Evolutionary conservation across 2,888 invertebrate genomes (phyloP).

Genomic region (Drosophila algonquin): DNA sequence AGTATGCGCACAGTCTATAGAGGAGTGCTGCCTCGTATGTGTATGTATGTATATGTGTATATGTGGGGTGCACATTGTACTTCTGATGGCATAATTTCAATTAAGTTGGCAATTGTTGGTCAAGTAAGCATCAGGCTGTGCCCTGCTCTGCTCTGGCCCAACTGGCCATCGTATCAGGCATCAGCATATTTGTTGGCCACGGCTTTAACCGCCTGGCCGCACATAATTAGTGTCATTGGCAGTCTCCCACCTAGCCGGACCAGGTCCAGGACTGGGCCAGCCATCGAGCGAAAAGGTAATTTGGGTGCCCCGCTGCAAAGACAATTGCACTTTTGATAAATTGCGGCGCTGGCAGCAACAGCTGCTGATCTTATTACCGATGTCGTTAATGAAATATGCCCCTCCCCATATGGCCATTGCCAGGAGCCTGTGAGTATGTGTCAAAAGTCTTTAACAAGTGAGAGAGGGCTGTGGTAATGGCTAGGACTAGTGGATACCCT

Average conservation of each 20-base stretch:
- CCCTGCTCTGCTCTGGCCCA: not conserved
- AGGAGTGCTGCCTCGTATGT: not conserved
- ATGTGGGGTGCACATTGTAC: conserved; percentile 19
- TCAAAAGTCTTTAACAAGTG: conserved; percentile 9
- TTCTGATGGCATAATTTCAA: conserved; percentile 56
- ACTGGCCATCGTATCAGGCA: conserved; percentile 14
- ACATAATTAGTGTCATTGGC: conserved; percentile 61
- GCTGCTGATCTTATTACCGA: conserved; percentile 56
- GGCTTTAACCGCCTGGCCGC: conserved; percentile 41
- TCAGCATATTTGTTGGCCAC: conserved; percentile 37
- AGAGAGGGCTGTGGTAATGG: too few species aligned
- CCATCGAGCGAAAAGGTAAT: conserved; percentile 52
- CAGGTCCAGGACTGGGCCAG: conserved; percentile 40
- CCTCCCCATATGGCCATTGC: conserved; percentile 13
- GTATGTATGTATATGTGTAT: not conserved
- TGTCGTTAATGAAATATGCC: conserved; percentile 54
- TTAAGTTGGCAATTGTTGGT: conserved; percentile 59
- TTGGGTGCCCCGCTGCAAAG: conserved; percentile 46
- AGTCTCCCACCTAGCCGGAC: conserved; percentile 30
- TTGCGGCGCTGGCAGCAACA: conserved; percentile 43
- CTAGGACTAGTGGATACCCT: not conserved
- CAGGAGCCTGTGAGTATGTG: conserved; percentile 9
- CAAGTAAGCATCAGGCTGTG: conserved; percentile 20
- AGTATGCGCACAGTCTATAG: not conserved
- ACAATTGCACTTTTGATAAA: conserved; percentile 67